Evolutionary conservation across 2,797 vertebrate species (phyloP).

Genomic region (Darevskia nairensis): DNA sequence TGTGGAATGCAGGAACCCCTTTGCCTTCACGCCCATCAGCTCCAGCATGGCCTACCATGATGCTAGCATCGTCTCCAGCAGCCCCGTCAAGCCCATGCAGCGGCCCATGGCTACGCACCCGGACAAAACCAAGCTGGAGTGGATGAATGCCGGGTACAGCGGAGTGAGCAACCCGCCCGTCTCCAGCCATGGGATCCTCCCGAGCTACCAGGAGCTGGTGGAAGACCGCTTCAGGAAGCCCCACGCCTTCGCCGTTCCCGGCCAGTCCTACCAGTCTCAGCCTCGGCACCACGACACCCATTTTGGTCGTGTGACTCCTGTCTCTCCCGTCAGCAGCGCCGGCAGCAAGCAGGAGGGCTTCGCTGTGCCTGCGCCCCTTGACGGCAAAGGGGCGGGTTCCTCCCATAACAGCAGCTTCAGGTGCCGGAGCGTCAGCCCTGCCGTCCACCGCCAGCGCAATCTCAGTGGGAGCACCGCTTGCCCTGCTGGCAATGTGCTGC

Average conservation of each 20-base stretch:
- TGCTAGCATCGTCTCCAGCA: conserved; percentile 91
- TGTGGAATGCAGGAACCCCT: conserved; percentile 96
- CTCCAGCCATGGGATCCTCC: conserved; percentile 88
- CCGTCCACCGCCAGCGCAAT: conserved; percentile 93
- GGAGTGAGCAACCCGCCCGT: conserved; percentile 82
- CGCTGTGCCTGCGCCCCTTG: conserved; percentile 95
- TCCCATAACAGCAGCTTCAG: conserved; percentile 84
- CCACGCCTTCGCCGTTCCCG: conserved; percentile 95
- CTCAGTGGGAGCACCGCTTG: conserved; percentile 87
- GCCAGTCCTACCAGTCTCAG: conserved; percentile 93
- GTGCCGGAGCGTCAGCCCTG: conserved; percentile 96
- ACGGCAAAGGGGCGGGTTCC: conserved; percentile 85
- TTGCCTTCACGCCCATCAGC: conserved; percentile 98
- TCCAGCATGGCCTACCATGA: conserved; percentile 94
- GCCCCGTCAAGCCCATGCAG: conserved; percentile 98
- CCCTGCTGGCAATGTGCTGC: conserved; percentile 81
- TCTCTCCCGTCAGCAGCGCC: conserved; percentile 93
- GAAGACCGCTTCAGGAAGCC: conserved; percentile 98
- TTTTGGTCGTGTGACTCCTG: conserved; percentile 92
- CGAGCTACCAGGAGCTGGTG: conserved; percentile 92
- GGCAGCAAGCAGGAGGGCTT: conserved; percentile 94
- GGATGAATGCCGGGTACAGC: conserved; percentile 94
- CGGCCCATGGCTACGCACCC: conserved; percentile 97
- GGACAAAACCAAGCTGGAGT: conserved; percentile 95
- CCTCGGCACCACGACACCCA: conserved; percentile 88